A percentile compares a stretch with the other conserved stretches of the same genome.
Conservation (phyloP, 2,797 vertebrate genomes). For the Brotogeris chrysoptera region DNA sequence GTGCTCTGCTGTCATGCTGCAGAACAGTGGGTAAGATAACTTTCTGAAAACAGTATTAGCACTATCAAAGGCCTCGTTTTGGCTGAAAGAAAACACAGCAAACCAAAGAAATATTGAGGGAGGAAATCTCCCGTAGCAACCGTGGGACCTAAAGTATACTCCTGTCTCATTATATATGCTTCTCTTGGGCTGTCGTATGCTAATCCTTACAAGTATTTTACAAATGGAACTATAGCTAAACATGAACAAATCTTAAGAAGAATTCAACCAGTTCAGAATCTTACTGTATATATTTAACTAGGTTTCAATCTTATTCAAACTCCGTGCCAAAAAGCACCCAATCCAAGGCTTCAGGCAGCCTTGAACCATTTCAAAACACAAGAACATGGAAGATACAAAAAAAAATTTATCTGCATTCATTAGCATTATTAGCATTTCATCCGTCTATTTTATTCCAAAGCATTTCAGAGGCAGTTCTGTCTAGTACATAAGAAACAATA, state of each 20-base stretch:
- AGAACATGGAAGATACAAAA: background rate
- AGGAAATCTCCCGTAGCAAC: background rate
- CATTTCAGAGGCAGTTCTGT: background rate
- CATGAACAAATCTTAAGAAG: background rate
- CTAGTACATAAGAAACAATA: background rate
- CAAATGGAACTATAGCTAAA: background rate
- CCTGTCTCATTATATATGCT: background rate
- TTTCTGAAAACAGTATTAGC: background rate
- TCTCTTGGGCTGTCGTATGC: background rate
- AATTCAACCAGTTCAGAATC: background rate
- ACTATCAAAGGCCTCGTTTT: background rate
- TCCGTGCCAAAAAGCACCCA: background rate
- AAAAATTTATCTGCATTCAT: background rate
- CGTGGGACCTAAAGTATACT: background rate
- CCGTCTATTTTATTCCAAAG: background rate
- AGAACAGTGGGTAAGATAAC: background rate
- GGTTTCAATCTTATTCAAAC: background rate
- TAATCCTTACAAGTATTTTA: background rate
- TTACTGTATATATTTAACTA: background rate
- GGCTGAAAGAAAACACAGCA: background rate
- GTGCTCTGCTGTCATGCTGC: background rate
- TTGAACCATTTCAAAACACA: background rate
- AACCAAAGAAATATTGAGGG: background rate
- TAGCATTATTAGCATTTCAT: background rate
- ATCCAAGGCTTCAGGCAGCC: background rate